Percentiles rank a stretch among this genome's conserved stretches.
phyloP scores from a whole-genome alignment of 2,888 invertebrate genomes.

The Bimastos eiseni region DNA sequence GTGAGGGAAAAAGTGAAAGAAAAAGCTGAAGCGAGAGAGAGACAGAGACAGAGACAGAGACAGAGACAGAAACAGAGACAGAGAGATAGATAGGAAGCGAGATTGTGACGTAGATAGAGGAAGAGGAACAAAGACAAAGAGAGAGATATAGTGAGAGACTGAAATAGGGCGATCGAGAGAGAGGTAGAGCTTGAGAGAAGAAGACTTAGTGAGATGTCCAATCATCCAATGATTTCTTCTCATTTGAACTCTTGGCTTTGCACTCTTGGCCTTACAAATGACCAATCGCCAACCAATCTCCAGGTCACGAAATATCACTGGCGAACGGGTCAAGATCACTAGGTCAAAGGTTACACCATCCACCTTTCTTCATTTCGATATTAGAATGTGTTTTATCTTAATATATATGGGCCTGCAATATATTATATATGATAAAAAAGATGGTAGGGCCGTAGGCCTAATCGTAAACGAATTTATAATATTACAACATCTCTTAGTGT shows the following conservation, averaged over 20 bases:
- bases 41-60: background rate
- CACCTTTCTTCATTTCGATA: background rate
- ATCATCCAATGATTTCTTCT: too few relatives aligned
- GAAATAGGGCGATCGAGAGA: background rate
- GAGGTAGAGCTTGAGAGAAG: background rate
- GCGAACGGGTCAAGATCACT: background rate
- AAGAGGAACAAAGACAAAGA: background rate
- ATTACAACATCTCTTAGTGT: too few relatives aligned
- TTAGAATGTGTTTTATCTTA: too few relatives aligned
- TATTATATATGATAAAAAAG: background rate
- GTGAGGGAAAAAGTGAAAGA: background rate
- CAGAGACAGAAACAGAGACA: background rate
- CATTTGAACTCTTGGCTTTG: too few relatives aligned
- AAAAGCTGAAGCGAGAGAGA: background rate
- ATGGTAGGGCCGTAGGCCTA: too few relatives aligned
- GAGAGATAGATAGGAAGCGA: background rate
- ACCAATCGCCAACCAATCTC: too few relatives aligned
- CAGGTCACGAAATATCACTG: too few relatives aligned
- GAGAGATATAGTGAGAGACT: background rate
- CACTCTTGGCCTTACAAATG: too few relatives aligned
- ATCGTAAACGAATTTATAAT: too few relatives aligned
- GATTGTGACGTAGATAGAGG: background rate
- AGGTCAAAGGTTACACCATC: background rate
- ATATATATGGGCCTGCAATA: too few relatives aligned
- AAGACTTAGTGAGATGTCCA: background rate